phyloP scores from a whole-genome alignment of 2,888 invertebrate species.

The Apodemia zela region DNA sequence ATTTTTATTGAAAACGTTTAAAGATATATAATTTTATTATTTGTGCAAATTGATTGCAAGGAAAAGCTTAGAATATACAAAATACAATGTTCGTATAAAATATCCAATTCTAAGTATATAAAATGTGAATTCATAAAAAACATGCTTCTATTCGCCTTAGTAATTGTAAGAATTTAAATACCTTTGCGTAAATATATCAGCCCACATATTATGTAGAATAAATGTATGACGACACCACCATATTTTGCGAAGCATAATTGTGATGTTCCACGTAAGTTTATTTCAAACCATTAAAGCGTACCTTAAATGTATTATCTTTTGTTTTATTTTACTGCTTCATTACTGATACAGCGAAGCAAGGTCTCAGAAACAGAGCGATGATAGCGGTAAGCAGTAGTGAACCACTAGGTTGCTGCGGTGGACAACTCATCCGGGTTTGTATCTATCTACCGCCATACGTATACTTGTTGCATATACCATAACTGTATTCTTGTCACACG shows the following conservation, averaged over 20 bases:
- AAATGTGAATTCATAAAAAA: constrained; percentile 8
- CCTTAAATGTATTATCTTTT: constrained; percentile 45
- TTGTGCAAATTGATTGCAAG: constrained; percentile 18
- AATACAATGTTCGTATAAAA: constrained; percentile 9
- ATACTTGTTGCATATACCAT: too few relatives aligned
- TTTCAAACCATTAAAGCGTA: constrained; percentile 76
- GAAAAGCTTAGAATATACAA: constrained; percentile 1
- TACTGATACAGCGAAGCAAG: background rate
- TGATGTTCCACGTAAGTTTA: constrained; percentile 79
- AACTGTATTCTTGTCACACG: too few relatives aligned
- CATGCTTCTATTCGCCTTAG: constrained; percentile 18
- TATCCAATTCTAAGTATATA: background rate
- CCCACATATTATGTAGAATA: constrained; percentile 7
- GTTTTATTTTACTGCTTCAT: constrained; percentile 27
- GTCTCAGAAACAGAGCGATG: too few relatives aligned
- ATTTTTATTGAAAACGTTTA: constrained; percentile 29
- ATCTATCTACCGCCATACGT: too few relatives aligned
- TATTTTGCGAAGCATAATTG: constrained; percentile 80
- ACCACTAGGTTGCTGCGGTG: too few relatives aligned
- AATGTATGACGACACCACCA: constrained; percentile 46
- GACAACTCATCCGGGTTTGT: too few relatives aligned
- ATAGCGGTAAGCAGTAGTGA: too few relatives aligned
- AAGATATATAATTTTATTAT: constrained; percentile 20
- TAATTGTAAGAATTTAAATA: constrained; percentile 10
- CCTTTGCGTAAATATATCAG: constrained; percentile 14